These are phyloP conservation scores for Manis crassicaudata DNA, from an alignment of 2,797 vertebrate genomes.

Conservation along the genomic window DNA sequence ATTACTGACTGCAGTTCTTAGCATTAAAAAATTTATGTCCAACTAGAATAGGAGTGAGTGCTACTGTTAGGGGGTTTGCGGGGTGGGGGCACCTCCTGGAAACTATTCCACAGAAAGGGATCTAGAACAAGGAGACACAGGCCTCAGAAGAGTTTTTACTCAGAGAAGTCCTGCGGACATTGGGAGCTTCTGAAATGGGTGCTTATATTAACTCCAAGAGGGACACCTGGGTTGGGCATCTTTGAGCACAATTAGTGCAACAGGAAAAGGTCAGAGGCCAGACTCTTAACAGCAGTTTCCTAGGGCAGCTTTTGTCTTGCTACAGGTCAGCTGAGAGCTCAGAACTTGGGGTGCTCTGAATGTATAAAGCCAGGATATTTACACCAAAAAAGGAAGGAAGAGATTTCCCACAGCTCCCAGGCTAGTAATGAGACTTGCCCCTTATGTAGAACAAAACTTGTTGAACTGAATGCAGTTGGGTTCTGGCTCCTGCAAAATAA, in stretches of 20 bases:
- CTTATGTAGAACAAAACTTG: not conserved
- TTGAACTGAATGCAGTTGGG: not conserved
- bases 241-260: not conserved
- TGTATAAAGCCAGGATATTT: not conserved
- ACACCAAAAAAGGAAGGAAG: not conserved
- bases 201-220: not conserved
- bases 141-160: not conserved
- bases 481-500: not conserved
- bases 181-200: not conserved
- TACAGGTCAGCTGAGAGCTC: not conserved
- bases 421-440: not conserved
- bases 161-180: not conserved
- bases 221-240: not conserved
- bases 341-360: not conserved
- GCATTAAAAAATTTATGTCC: not conserved
- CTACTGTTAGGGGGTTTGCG: not conserved
- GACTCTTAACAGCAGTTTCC: not conserved
- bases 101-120: not conserved
- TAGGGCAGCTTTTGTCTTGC: not conserved
- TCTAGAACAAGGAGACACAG: not conserved
- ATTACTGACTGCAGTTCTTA: not conserved
- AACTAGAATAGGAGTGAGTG: not conserved
- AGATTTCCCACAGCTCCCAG: not conserved
- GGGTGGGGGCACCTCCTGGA: not conserved
- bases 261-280: not conserved